Evolutionary conservation across 2,797 vertebrate species (phyloP).

Genomic region (Spinus pinus): DNA sequence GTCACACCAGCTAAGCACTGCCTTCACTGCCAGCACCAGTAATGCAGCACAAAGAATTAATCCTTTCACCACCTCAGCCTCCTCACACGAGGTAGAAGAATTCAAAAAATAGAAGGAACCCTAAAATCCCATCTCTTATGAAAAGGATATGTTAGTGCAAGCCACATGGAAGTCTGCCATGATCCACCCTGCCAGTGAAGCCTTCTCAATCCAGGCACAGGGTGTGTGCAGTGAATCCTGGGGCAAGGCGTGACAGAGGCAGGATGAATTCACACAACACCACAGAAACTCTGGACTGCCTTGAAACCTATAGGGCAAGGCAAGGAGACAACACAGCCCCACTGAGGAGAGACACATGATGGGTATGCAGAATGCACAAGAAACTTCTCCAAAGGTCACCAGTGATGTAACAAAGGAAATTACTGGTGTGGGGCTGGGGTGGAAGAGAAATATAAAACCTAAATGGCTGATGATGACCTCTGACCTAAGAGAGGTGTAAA

Average conservation of each 20-base stretch:
- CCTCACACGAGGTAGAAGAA: neutral
- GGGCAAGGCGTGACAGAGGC: neutral
- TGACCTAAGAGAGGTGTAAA: neutral
- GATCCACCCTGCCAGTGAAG: neutral
- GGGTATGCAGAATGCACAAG: neutral
- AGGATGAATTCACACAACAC: neutral
- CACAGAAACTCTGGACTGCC: neutral
- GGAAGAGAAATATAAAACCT: neutral
- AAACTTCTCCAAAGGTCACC: neutral
- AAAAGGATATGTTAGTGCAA: neutral
- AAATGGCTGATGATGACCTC: neutral
- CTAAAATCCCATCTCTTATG: neutral
- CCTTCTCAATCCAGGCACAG: neutral
- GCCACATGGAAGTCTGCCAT: neutral
- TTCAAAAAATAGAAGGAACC: neutral
- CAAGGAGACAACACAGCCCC: neutral
- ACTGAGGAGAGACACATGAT: neutral
- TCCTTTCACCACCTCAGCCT: neutral
- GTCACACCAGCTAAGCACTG: neutral
- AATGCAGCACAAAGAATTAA: accelerated
- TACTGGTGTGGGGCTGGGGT: accelerated
- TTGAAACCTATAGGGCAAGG: neutral
- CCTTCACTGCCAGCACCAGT: neutral
- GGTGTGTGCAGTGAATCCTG: neutral
- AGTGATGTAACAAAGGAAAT: neutral